Conservation (phyloP, 2,888 invertebrate genomes). For the Chromoteleia sp. region DNA sequence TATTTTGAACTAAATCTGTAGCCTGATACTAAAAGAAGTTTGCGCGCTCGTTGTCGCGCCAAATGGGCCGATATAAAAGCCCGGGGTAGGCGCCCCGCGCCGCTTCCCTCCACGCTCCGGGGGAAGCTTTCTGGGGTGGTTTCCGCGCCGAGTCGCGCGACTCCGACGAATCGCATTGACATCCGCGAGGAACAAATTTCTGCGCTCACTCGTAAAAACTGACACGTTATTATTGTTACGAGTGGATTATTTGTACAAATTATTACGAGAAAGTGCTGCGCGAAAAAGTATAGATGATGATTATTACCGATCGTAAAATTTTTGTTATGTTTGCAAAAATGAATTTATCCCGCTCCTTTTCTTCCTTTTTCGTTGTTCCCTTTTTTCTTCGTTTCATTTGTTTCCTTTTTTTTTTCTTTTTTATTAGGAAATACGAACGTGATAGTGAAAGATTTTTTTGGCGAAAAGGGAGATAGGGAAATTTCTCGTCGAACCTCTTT, state of each 20-base stretch:
- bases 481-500: too few relatives aligned
- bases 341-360: too few relatives aligned
- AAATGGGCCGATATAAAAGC: conserved; percentile 85
- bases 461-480: too few relatives aligned
- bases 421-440: too few relatives aligned
- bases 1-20: conserved; percentile 83
- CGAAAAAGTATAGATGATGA: conserved; percentile 1
- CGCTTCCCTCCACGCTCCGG: conserved; percentile 54
- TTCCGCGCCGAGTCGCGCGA: conserved; percentile 39
- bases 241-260: conserved; percentile 44
- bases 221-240: conserved; percentile 52
- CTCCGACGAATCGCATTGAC: conserved; percentile 64
- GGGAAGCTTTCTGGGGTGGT: conserved; percentile 56
- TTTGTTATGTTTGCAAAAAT: too few relatives aligned
- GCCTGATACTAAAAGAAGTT: conserved; percentile 83
- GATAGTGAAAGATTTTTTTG: too few relatives aligned
- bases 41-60: conserved; percentile 84
- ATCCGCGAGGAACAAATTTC: conserved; percentile 60
- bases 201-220: conserved; percentile 44
- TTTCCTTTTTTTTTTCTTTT: too few relatives aligned
- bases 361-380: too few relatives aligned
- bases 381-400: too few relatives aligned
- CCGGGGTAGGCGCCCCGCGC: conserved; percentile 71
- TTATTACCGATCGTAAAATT: conserved; percentile 26
- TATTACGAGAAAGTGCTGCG: conserved; percentile 8